A percentile compares a stretch with the other conserved stretches of the same genome.
Conservation (phyloP, 2,797 vertebrate species). For the Neoniphon sammara region DNA sequence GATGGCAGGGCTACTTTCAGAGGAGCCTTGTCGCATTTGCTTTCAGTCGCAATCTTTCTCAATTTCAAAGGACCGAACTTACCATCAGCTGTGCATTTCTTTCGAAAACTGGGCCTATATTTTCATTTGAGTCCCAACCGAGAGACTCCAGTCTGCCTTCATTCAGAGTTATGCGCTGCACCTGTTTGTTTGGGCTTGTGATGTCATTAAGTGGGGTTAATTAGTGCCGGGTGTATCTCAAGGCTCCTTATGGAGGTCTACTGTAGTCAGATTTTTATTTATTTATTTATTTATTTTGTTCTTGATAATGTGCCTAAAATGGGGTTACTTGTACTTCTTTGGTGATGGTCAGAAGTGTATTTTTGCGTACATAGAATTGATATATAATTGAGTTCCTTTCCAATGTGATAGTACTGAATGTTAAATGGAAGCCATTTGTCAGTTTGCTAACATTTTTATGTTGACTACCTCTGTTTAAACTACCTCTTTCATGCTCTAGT, state of each 20-base stretch:
- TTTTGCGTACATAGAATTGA: neutral
- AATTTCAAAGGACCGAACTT: conserved; percentile 49
- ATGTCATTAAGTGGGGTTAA: conserved; percentile 57
- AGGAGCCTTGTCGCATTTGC: conserved; percentile 69
- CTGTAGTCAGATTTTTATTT: no score
- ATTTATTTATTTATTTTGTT: neutral
- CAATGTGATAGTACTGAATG: neutral
- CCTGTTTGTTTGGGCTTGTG: conserved; percentile 10
- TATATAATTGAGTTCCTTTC: neutral
- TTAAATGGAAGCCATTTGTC: neutral
- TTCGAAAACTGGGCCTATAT: conserved; percentile 12
- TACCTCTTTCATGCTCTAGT: neutral
- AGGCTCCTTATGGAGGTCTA: neutral
- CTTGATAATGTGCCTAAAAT: neutral
- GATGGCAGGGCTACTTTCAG: conserved; percentile 57
- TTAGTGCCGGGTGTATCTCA: conserved; percentile 49
- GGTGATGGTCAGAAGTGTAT: neutral
- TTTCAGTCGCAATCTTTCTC: conserved; percentile 61
- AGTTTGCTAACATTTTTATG: conserved; percentile 13
- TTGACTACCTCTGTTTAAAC: conserved; percentile 9
- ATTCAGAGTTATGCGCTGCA: neutral
- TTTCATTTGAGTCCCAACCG: conserved; percentile 12
- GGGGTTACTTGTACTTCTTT: neutral
- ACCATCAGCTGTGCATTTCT: conserved; percentile 42
- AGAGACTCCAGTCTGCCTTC: neutral